Conservation (phyloP, 2,113 vertebrate species). For the Ailuropoda melanoleuca region DNA sequence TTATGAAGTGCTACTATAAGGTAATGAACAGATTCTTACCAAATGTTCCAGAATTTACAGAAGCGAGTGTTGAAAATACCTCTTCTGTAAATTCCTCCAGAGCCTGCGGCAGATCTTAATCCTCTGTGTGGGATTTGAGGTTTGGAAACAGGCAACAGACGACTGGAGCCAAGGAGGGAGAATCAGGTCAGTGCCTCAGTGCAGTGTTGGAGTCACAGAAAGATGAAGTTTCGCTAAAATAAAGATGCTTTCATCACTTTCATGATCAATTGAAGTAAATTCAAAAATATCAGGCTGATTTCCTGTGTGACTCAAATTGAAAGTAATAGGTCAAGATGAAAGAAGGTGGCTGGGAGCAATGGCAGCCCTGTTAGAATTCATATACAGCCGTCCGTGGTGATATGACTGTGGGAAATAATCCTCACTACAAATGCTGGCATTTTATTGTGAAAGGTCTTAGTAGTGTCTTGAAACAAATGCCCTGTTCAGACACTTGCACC, state of each 20-base stretch:
- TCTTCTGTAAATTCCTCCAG: not conserved
- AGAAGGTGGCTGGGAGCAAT: not conserved
- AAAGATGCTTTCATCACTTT: not conserved
- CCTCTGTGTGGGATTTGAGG: not conserved
- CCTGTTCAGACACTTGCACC: not conserved
- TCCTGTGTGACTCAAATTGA: not conserved
- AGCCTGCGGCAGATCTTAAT: not conserved
- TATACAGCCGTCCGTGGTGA: not conserved
- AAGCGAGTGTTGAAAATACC: constrained; percentile 2
- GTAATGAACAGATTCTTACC: constrained; percentile 44
- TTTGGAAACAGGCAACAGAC: not conserved
- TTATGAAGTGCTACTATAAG: constrained; percentile 59
- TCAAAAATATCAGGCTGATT: not conserved
- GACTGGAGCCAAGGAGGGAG: not conserved
- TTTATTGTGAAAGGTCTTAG: not conserved
- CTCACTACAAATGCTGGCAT: not conserved
- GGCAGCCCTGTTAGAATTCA: not conserved
- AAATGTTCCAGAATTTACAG: constrained; percentile 54
- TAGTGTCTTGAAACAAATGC: not conserved
- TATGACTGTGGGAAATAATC: not conserved
- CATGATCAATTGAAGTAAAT: not conserved
- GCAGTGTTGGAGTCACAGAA: not conserved
- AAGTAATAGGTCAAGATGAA: not conserved
- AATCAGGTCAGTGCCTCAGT: not conserved
- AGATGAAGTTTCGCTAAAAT: not conserved